These are phyloP conservation scores for Crypturellus undulatus DNA, from an alignment of 2,113 vertebrate species.

Conservation along the genomic window DNA sequence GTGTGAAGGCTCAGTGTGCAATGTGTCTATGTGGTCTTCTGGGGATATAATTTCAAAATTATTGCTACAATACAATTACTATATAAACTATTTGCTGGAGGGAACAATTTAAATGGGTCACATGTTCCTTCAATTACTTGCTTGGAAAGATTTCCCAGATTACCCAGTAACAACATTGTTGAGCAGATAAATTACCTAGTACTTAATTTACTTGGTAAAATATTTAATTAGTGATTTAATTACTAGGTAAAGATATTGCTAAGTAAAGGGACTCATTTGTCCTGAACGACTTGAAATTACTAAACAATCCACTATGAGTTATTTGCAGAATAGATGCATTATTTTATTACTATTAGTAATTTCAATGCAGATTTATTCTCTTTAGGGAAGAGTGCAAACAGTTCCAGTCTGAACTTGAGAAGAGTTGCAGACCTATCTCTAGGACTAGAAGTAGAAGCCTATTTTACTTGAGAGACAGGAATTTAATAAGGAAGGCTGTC, in stretches of 20 bases:
- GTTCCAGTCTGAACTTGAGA: background rate
- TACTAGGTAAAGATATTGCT: background rate
- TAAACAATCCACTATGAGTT: background rate
- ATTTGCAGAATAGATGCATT: background rate
- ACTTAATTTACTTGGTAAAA: constrained; percentile 1
- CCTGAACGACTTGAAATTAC: background rate
- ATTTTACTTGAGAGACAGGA: background rate
- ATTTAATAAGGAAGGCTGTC: background rate
- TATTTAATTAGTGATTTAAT: background rate
- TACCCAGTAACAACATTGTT: background rate
- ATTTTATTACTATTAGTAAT: background rate
- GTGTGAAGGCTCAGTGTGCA: background rate
- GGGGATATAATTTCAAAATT: background rate
- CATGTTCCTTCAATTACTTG: background rate
- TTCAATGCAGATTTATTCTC: background rate
- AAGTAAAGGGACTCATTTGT: background rate
- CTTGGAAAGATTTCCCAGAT: constrained; percentile 9
- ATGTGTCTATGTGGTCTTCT: background rate
- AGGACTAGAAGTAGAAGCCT: background rate
- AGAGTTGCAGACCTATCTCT: background rate
- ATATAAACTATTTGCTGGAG: background rate
- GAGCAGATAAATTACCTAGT: background rate
- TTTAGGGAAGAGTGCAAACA: background rate
- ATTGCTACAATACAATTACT: background rate
- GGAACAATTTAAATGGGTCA: background rate